Base-by-base conservation (phyloP, 2,797 vertebrate genomes). In the Acanthis flammea region DNA sequence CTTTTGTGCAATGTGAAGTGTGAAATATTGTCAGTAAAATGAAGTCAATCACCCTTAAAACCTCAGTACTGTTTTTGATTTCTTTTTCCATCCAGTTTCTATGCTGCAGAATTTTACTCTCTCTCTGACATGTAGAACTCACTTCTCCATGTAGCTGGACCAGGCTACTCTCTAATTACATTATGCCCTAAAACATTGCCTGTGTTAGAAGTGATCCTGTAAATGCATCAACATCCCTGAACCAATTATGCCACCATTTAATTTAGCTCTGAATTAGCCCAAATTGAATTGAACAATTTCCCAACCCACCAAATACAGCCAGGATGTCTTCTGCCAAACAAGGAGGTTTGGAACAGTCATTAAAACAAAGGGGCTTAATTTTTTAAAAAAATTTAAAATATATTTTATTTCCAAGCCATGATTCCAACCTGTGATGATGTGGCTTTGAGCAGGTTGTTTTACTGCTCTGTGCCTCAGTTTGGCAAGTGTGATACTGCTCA, bases 251-350 rank as follows among this genome's bases (percentile, higher is more conserved):
- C 39, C 74, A 3, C 71, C 74, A 68, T 91, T 91, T 92, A 84
- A 91, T 95, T 96, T 91, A 88, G 31, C 61, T 83, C 78, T 74
- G 50, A 87, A 76, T 90, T 88, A 95, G 62, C 31, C 41, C 60
- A 51, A 90, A 86, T 81, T 86, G 65, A 86, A 92, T 83, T 57
- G 39, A 78, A 58, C 50, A 35, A 39, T 86, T 93, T 86, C 33
- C 76, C 63, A 82, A 30, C 48, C 58, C 83, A 73, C 58, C 88
- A 84, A 87, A 53, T 50, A 50, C 25, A 76, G 27, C 18, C 4
- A 1, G 41, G 41, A 57, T 90, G 41, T 60, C 67, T 79, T 94
- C 80, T 73, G 67, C 51, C 78, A 83, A 45, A n/a, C 0, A 4
- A 48, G 27, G 39, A 86, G 30, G 10, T 72, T 87, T 84, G 78